These are phyloP conservation scores for Cydia fagiglandana DNA, from an alignment of 1,140 invertebrate genomes.

Conservation along the genomic window DNA sequence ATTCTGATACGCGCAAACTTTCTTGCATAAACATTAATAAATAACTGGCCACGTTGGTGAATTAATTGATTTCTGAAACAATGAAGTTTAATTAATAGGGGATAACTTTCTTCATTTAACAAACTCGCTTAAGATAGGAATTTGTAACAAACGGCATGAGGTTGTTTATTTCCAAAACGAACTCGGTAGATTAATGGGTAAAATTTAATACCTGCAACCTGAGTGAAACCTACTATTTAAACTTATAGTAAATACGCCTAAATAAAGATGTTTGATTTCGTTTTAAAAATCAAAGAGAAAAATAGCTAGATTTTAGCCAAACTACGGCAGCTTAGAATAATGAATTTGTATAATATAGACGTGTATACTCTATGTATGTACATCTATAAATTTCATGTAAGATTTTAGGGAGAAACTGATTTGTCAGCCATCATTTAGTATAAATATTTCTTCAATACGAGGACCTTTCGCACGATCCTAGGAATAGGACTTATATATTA, in stretches of 20 bases:
- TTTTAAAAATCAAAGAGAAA: neutral
- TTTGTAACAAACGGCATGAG: constrained; percentile 8
- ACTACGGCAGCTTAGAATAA: neutral
- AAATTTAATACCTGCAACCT: no score
- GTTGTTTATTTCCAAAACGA: constrained; percentile 2
- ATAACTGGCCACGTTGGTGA: neutral
- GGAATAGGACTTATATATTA: neutral
- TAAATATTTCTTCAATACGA: constrained; percentile 8
- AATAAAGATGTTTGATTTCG: neutral
- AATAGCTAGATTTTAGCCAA: neutral
- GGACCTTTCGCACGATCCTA: neutral
- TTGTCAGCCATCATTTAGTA: neutral
- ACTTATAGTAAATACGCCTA: neutral
- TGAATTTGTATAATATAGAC: neutral
- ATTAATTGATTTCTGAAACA: constrained; percentile 24
- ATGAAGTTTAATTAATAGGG: constrained; percentile 24
- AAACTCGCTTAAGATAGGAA: constrained; percentile 11
- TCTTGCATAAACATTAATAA: constrained; percentile 19
- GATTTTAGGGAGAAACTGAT: neutral
- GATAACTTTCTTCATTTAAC: constrained; percentile 10
- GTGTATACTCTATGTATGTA: neutral
- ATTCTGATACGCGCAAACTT: constrained; percentile 6
- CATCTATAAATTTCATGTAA: neutral
- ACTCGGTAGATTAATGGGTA: neutral
- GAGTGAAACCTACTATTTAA: neutral